These are phyloP conservation scores for Drosophila athabasca DNA, from an alignment of 1,140 invertebrate species.

Conservation along the genomic window DNA sequence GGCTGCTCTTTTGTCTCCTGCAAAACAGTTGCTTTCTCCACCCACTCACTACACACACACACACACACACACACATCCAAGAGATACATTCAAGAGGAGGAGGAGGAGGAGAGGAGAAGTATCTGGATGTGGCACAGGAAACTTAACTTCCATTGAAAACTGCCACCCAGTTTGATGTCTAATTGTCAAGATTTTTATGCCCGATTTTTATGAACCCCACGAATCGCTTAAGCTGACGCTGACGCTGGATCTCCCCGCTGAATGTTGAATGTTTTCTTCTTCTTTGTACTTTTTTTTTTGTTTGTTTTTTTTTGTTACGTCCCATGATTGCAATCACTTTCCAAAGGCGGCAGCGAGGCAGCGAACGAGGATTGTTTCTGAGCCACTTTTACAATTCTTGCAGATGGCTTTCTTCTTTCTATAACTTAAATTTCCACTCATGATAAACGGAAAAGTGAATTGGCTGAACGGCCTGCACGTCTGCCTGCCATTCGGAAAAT, in stretches of 20 bases:
- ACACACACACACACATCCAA: constrained; percentile 1
- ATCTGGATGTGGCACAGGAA: constrained; percentile 10
- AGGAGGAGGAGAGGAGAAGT: too few relatives aligned
- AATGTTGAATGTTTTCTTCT: not conserved
- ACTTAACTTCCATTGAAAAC: constrained; percentile 12
- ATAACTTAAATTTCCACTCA: constrained; percentile 66
- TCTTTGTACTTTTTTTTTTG: not conserved
- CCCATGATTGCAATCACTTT: constrained; percentile 37
- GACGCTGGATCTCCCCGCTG: not conserved
- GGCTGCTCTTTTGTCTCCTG: constrained; percentile 38
- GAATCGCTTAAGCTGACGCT: not conserved
- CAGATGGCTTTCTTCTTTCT: constrained; percentile 47
- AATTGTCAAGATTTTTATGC: constrained; percentile 47
- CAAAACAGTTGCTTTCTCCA: constrained; percentile 60
- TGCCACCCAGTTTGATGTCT: constrained; percentile 49
- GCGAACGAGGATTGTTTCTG: constrained; percentile 13
- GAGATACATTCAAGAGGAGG: not conserved
- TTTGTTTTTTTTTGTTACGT: not conserved
- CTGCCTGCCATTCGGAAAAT: constrained; percentile 30
- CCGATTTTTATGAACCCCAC: constrained; percentile 32
- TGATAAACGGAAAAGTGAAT: constrained; percentile 74
- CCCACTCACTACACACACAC: constrained; percentile 38
- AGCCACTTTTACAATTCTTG: constrained; percentile 43
- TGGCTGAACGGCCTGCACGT: constrained; percentile 24
- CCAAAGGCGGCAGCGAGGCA: constrained; percentile 5